Base-by-base conservation (phyloP, 2,113 vertebrate genomes). In the Hoplias malabaricus region DNA sequence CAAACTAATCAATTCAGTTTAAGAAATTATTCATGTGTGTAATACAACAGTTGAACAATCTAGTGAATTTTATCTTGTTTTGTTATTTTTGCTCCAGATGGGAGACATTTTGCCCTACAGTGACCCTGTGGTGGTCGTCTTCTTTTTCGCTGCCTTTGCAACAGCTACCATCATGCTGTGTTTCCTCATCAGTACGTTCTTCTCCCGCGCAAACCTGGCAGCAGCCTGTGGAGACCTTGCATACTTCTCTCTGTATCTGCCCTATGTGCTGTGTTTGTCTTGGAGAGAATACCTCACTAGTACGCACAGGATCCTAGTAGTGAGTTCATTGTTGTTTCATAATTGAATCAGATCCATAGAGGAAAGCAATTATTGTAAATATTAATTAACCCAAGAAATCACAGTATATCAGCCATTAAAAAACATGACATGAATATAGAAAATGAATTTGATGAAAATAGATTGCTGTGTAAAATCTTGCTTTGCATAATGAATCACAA, bases 81-180 rank as follows among this genome's bases (percentile, higher is more conserved):
- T 66, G 7, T 46, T 66, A 25, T 0, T 0, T 87, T 0, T 0
- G 29, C 33, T 57, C 25, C 90, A 97, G 96, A 84, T 89, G 73
- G 94, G 95, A 6, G 92, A 94, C 83, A 96, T 98, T 81, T 91
- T 98, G 34, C 96, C 95, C 19, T 96, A 96, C 85, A 97, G 96
- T 11, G 27, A 96, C 86, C 93, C 95, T 0, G 36, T 80, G 0
- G 89, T 96, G 36, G 80, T 97, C 67, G 95, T 98, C 87, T 89
- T 96, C 82, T 96, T 97, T 89, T 82, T 98, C 14, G 80, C 80
- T 1, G 87, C 95, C 4, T 98, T 97, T 73, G 94, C 95, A 0
- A 93, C 95, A 3, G 96, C 96, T 77, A 97, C 96, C 6, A 94
- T 98, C 90, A 90, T 91, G 87, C 95, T 96, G 83, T 95, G 96